Evolutionary conservation across 2,888 invertebrate genomes (phyloP).

Genomic region (Villa cingulata): DNA sequence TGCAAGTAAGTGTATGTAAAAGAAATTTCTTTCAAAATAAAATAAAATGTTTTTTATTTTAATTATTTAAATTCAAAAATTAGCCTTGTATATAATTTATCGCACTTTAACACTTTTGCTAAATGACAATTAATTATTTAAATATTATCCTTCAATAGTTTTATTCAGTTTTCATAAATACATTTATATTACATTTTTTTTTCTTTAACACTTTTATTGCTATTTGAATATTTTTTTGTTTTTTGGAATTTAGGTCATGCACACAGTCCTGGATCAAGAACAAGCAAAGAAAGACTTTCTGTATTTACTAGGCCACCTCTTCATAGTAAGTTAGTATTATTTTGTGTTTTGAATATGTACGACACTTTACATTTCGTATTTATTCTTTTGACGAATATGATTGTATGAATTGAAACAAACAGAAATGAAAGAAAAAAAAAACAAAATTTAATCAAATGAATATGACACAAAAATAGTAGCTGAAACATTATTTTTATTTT

Average conservation of each 20-base stretch:
- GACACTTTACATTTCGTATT: too few relatives aligned
- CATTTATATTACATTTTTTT: not conserved
- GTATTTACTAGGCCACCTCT: slow-evolving; percentile 40
- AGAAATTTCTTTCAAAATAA: slow-evolving; percentile 3
- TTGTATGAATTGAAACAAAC: too few relatives aligned
- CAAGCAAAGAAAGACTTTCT: slow-evolving; percentile 38
- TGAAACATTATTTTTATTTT: too few relatives aligned
- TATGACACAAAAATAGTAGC: too few relatives aligned
- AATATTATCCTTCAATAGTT: too few relatives aligned
- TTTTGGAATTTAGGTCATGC: slow-evolving; percentile 20
- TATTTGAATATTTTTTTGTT: not conserved
- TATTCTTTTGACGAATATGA: too few relatives aligned
- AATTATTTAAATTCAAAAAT: too few relatives aligned
- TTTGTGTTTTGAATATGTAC: slow-evolving; percentile 16
- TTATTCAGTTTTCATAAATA: not conserved
- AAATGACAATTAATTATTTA: too few relatives aligned
- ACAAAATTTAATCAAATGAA: too few relatives aligned
- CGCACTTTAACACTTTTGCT: too few relatives aligned
- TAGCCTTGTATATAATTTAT: too few relatives aligned
- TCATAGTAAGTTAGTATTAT: slow-evolving; percentile 48
- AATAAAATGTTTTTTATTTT: not conserved
- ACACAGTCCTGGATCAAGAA: slow-evolving; percentile 32
- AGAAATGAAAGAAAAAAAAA: too few relatives aligned
- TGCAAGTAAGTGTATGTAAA: slow-evolving; percentile 13
- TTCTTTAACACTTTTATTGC: not conserved